Percentiles rank a stretch among this genome's conserved stretches.
phyloP scores from a whole-genome alignment of 2,888 invertebrate species.

The Lissonota sp. region DNA sequence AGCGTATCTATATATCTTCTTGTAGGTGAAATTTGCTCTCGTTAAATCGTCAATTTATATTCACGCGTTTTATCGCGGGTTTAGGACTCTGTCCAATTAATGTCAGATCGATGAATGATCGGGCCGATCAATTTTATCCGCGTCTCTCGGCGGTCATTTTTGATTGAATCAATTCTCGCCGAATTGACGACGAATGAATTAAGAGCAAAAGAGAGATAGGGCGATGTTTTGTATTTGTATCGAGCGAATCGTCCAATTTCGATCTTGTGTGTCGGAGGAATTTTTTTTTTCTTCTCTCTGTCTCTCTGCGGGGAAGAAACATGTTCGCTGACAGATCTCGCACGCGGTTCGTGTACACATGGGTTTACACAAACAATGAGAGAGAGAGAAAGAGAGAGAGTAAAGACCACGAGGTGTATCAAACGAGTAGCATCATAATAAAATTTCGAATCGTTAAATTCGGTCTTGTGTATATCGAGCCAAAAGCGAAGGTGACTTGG shows the following conservation, averaged over 20 bases:
- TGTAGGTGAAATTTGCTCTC: not conserved
- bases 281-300: not conserved
- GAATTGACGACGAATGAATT: constrained; percentile 33
- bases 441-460: too few species aligned
- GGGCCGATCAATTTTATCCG: constrained; percentile 32
- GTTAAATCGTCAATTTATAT: constrained; percentile 2
- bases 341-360: too few species aligned
- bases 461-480: too few species aligned
- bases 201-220: constrained; percentile 12
- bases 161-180: constrained; percentile 43
- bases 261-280: not conserved
- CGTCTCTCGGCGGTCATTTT: constrained; percentile 35
- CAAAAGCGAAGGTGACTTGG: too few species aligned
- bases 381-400: too few species aligned
- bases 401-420: too few species aligned
- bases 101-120: constrained; percentile 52
- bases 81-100: constrained; percentile 55
- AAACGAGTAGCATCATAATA: too few species aligned
- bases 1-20: too few species aligned
- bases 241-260: constrained; percentile 18
- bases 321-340: not conserved
- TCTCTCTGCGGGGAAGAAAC: not conserved
- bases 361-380: too few species aligned
- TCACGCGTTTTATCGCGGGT: constrained; percentile 8
- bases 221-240: not conserved